Evolutionary conservation across 2,113 vertebrate genomes (phyloP).

Genomic region (Eclectus roratus): DNA sequence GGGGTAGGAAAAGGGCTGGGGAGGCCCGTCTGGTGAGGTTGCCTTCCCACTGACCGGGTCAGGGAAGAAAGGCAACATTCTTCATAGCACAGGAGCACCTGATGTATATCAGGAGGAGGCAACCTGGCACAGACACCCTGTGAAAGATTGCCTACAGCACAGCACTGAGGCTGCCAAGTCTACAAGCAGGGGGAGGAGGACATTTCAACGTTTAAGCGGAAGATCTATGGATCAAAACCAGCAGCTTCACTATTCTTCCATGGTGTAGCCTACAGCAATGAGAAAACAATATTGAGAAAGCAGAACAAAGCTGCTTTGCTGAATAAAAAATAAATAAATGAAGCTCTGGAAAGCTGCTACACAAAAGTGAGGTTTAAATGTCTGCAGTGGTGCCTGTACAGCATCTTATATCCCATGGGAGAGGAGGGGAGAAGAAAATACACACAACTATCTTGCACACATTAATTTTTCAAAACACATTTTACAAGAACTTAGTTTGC

Average conservation of each 20-base stretch:
- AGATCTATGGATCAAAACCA: not conserved
- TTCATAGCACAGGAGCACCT: not conserved
- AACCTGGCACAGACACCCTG: not conserved
- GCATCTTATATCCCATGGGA: not conserved
- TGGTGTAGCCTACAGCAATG: not conserved
- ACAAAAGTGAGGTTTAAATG: not conserved
- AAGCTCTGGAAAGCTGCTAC: not conserved
- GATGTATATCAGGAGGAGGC: not conserved
- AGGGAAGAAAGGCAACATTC: not conserved
- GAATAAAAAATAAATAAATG: not conserved
- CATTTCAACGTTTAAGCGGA: not conserved
- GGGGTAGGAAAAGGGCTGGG: not conserved
- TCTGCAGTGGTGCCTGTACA: rapidly evolving
- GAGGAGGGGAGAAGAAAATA: not conserved
- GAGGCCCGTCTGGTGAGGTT: not conserved
- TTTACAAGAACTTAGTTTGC: not conserved
- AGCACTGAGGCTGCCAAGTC: not conserved
- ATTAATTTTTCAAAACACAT: not conserved
- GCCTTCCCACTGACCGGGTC: not conserved
- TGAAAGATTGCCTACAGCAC: not conserved
- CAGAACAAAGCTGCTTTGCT: not conserved
- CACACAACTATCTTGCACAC: not conserved
- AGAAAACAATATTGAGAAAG: not conserved
- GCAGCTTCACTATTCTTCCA: not conserved
- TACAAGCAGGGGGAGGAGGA: not conserved